Percentiles rank a stretch among this genome's conserved stretches.
These are phyloP conservation scores for Xyrichtys novacula DNA, from an alignment of 2,797 vertebrate genomes.

Conservation along the genomic window DNA sequence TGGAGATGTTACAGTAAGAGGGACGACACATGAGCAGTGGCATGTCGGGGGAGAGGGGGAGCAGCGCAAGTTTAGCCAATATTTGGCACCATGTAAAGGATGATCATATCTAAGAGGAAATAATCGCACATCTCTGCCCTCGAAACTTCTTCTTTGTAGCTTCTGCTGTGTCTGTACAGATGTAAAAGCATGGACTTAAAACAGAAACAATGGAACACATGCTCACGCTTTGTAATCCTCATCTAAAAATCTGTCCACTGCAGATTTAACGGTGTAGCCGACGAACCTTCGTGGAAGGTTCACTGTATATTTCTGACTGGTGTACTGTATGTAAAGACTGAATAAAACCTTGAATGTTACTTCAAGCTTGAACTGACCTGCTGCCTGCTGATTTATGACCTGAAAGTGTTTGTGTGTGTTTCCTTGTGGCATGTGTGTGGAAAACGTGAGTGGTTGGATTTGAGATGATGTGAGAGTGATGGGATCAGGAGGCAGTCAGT, in stretches of 20 bases:
- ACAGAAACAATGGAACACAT: conserved; percentile 47
- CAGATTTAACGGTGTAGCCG: conserved; percentile 79
- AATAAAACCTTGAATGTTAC: conserved; percentile 89
- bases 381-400: conserved; percentile 63
- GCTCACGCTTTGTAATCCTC: conserved; percentile 65
- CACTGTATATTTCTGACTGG: conserved; percentile 85
- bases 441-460: conserved; percentile 50
- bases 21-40: conserved; percentile 35
- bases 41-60: conserved; percentile 33
- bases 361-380: conserved; percentile 61
- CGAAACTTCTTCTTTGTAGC: conserved; percentile 52
- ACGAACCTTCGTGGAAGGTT: conserved; percentile 78
- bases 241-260: conserved; percentile 64
- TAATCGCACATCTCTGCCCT: conserved; percentile 23
- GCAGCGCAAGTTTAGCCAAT: conserved; percentile 68
- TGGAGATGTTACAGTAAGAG: conserved; percentile 11
- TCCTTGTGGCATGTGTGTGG: background rate
- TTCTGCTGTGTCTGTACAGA: conserved; percentile 63
- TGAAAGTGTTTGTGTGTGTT: background rate
- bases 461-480: conserved; percentile 33
- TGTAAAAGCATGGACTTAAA: conserved; percentile 64
- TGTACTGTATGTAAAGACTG: conserved; percentile 87
- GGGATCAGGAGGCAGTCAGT: conserved; percentile 19
- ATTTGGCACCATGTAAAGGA: conserved; percentile 65
- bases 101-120: conserved; percentile 40